Evolutionary conservation across 2,888 invertebrate species (phyloP).

Genomic region (Epirrita christyi): DNA sequence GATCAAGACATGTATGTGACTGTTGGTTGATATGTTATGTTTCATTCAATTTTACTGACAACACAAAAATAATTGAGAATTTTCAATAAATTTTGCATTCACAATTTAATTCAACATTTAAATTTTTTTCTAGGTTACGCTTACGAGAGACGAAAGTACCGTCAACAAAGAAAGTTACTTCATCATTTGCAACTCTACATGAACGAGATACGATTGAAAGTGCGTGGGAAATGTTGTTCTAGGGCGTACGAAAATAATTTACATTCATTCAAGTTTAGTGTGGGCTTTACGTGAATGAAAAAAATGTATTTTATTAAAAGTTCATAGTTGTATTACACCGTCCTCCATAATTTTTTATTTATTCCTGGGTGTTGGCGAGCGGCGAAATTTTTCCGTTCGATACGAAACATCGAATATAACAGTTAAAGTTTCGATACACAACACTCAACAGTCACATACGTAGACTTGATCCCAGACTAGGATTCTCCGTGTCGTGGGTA

Average conservation of each 20-base stretch:
- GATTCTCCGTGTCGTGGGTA: too few relatives aligned
- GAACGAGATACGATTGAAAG: conserved; percentile 8
- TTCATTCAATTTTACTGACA: background rate
- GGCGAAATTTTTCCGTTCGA: conserved; percentile 12
- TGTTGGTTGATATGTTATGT: too few relatives aligned
- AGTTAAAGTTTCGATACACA: too few relatives aligned
- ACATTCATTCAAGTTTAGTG: conserved; percentile 35
- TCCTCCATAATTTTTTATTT: conserved; percentile 29
- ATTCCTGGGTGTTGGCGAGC: conserved; percentile 19
- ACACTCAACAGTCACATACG: too few relatives aligned
- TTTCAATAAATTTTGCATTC: background rate
- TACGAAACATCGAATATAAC: conserved; percentile 13
- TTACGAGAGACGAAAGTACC: conserved; percentile 22
- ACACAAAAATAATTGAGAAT: background rate
- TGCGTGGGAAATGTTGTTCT: conserved; percentile 2
- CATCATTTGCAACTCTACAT: conserved; percentile 14
- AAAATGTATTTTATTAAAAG: conserved; percentile 36
- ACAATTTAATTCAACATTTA: too few relatives aligned
- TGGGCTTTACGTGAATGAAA: conserved; percentile 41
- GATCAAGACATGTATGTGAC: too few relatives aligned
- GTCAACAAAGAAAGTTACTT: conserved; percentile 11
- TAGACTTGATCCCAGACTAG: too few relatives aligned
- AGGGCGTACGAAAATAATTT: conserved; percentile 32
- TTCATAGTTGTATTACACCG: conserved; percentile 33
- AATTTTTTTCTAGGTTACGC: too few relatives aligned